phyloP scores from a whole-genome alignment of 2,888 invertebrate species.

The Sacculina carcini region DNA sequence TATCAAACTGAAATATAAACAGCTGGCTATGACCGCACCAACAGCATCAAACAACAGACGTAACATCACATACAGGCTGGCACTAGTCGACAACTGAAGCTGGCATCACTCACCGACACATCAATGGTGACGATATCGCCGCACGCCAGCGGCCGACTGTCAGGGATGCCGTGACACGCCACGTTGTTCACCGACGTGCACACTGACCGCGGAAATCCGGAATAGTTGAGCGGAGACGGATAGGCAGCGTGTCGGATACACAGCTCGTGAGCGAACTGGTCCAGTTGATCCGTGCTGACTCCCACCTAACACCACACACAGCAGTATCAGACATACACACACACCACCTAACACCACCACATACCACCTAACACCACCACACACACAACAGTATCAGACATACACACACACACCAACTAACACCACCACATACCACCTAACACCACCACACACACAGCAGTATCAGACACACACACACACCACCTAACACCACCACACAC shows the following conservation, averaged over 20 bases:
- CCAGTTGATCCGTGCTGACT: conserved; percentile 57
- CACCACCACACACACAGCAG: too few species aligned
- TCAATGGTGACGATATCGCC: conserved; percentile 81
- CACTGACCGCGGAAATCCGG: conserved; percentile 22
- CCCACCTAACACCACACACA: too few species aligned
- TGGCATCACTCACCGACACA: conserved; percentile 58
- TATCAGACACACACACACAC: too few species aligned
- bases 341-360: too few species aligned
- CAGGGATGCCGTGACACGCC: conserved; percentile 71
- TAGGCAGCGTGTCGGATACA: conserved; percentile 46
- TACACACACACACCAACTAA: too few species aligned
- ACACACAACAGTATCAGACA: too few species aligned
- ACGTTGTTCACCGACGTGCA: conserved; percentile 24
- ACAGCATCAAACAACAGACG: background rate
- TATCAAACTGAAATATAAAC: too few species aligned
- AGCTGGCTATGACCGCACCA: background rate
- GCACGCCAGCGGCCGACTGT: conserved; percentile 42
- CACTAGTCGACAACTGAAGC: conserved; percentile 65
- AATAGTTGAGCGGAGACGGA: conserved; percentile 67
- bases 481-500: too few species aligned
- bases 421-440: too few species aligned
- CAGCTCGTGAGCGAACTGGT: conserved; percentile 40
- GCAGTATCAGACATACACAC: too few species aligned
- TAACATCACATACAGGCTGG: conserved; percentile 33
- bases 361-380: too few species aligned